These are phyloP conservation scores for Dendronephthya gigantea DNA, from an alignment of 64 coral and sea anemone species.

Conservation along the genomic window DNA sequence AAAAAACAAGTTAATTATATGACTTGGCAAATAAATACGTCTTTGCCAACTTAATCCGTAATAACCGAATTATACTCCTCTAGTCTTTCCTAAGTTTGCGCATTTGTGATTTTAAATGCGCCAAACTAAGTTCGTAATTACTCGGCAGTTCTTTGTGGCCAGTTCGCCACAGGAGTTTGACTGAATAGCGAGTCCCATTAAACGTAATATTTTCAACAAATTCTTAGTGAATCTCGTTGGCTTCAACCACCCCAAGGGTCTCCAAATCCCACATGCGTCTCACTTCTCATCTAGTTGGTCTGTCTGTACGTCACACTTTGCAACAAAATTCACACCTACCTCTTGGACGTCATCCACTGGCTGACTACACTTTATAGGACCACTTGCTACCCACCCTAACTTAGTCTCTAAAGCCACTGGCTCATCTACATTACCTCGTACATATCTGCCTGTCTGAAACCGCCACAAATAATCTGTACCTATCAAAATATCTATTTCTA, in stretches of 20 bases:
- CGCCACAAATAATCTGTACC: background rate
- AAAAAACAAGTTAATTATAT: too few species aligned
- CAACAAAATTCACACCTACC: background rate
- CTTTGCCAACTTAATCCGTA: too few species aligned
- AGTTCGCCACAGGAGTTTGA: background rate
- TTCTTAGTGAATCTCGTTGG: too few species aligned
- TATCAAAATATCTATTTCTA: background rate
- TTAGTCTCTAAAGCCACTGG: background rate
- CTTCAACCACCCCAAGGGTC: too few species aligned
- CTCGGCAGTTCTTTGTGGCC: background rate
- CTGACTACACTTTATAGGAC: background rate
- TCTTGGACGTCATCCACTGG: background rate
- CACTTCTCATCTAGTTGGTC: background rate
- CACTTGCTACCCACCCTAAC: background rate
- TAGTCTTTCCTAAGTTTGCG: background rate
- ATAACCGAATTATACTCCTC: background rate
- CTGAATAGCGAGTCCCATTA: background rate
- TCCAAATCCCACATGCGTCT: background rate
- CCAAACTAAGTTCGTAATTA: background rate
- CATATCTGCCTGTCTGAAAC: background rate
- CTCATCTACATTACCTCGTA: too few species aligned
- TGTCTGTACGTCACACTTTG: background rate
- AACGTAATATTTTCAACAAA: too few species aligned
- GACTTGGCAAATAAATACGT: too few species aligned
- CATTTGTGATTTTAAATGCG: background rate